These are phyloP conservation scores for Amphipyra berbera DNA, from an alignment of 2,888 invertebrate species.

Conservation along the genomic window DNA sequence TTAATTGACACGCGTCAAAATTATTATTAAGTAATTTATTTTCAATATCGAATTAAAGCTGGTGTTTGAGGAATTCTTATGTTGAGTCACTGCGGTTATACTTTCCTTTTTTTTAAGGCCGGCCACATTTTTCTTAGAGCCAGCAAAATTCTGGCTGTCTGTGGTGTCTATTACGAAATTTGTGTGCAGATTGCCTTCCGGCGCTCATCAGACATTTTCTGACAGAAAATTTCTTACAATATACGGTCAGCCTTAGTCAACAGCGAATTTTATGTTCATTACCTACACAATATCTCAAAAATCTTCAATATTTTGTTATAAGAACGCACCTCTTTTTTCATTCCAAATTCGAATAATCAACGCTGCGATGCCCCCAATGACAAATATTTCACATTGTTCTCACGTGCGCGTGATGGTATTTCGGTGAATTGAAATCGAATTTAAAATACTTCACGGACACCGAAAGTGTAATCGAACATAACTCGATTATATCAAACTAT, in stretches of 20 bases:
- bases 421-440: constrained; percentile 45
- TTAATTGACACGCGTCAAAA: constrained; percentile 8
- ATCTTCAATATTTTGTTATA: background rate
- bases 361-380: constrained; percentile 28
- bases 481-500: background rate
- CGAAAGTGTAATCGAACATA: constrained; percentile 8
- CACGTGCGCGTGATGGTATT: constrained; percentile 39
- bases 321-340: constrained; percentile 1
- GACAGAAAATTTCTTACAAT: no score
- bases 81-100: background rate
- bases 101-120: constrained; percentile 9
- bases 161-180: no score
- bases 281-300: no score
- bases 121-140: no score
- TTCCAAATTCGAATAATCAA: constrained; percentile 32
- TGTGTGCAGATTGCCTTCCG: no score
- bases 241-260: background rate
- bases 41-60: background rate
- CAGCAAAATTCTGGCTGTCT: no score
- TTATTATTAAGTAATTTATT: background rate
- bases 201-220: no score
- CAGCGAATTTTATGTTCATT: no score
- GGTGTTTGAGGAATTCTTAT: background rate
- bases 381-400: constrained; percentile 36
- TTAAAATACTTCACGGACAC: constrained; percentile 32